Conservation (phyloP, 2,113 vertebrate species). For the Pimephales promelas region DNA sequence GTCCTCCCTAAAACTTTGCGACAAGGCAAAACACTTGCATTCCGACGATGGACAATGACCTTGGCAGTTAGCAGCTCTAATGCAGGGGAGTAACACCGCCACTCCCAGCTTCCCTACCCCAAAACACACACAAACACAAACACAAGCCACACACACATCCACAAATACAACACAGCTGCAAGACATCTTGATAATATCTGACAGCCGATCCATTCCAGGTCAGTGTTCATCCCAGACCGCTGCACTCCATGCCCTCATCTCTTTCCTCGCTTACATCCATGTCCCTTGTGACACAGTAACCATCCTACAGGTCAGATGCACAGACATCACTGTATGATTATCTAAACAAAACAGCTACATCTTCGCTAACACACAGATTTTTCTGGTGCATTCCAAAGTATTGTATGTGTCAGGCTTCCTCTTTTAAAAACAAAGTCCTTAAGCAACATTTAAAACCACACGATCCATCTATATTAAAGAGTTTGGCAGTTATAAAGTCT, state of each 20-base stretch:
- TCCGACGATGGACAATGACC: slow-evolving; percentile 52
- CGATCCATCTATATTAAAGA: slow-evolving; percentile 36
- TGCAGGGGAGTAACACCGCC: slow-evolving; percentile 42
- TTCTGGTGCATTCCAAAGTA: neutral
- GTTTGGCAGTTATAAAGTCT: slow-evolving; percentile 33
- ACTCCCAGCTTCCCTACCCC: slow-evolving; percentile 45
- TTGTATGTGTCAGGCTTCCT: slow-evolving; percentile 15
- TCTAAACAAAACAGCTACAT: neutral
- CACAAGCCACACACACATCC: slow-evolving; percentile 39
- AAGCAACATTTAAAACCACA: slow-evolving; percentile 28
- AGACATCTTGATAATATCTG: slow-evolving; percentile 51
- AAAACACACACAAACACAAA: slow-evolving; percentile 41
- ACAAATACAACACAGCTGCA: slow-evolving; percentile 53
- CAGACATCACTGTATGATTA: slow-evolving; percentile 24
- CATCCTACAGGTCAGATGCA: slow-evolving; percentile 37
- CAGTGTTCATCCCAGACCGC: slow-evolving; percentile 22
- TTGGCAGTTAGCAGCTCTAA: slow-evolving; percentile 50
- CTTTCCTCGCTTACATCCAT: slow-evolving; percentile 3
- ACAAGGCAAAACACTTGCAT: slow-evolving; percentile 39
- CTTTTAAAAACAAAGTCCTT: slow-evolving; percentile 23
- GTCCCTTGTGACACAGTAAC: slow-evolving; percentile 40
- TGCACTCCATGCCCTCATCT: slow-evolving; percentile 31
- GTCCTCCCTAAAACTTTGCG: slow-evolving; percentile 40
- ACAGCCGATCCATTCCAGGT: slow-evolving; percentile 48
- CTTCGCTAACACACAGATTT: neutral